Evolutionary conservation across 1,140 invertebrate species (phyloP).

Genomic region (Triops longicaudatus): DNA sequence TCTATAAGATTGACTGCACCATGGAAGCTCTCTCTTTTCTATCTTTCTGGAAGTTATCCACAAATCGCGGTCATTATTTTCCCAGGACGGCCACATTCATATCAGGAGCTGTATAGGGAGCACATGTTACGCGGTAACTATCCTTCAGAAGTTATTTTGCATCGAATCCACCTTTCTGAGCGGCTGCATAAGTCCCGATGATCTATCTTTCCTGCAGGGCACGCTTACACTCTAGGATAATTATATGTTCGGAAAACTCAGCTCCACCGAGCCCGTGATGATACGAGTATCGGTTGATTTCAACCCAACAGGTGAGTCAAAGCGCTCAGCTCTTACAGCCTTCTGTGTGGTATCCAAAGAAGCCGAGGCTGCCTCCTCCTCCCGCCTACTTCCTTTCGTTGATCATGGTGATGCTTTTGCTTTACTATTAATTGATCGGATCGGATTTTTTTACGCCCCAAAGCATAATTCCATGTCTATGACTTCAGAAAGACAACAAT

Average conservation of each 20-base stretch:
- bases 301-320: background rate
- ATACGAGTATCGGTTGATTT: conserved; percentile 8
- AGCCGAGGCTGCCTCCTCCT: background rate
- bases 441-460: too few species aligned
- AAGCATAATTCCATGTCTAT: too few species aligned
- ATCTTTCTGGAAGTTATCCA: background rate
- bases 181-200: background rate
- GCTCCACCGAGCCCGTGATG: background rate
- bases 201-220: background rate
- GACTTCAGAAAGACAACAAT: too few species aligned
- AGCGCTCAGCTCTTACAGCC: background rate
- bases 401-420: background rate
- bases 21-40: background rate
- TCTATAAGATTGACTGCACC: background rate
- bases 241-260: background rate
- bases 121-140: background rate
- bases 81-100: background rate
- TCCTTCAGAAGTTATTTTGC: background rate
- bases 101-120: background rate
- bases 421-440: background rate
- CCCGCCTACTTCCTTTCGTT: background rate
- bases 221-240: background rate
- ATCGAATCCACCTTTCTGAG: background rate
- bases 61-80: background rate
- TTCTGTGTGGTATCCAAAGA: background rate